Evolutionary conservation across 2,797 vertebrate genomes (phyloP).

Genomic region (Tapera naevia): DNA sequence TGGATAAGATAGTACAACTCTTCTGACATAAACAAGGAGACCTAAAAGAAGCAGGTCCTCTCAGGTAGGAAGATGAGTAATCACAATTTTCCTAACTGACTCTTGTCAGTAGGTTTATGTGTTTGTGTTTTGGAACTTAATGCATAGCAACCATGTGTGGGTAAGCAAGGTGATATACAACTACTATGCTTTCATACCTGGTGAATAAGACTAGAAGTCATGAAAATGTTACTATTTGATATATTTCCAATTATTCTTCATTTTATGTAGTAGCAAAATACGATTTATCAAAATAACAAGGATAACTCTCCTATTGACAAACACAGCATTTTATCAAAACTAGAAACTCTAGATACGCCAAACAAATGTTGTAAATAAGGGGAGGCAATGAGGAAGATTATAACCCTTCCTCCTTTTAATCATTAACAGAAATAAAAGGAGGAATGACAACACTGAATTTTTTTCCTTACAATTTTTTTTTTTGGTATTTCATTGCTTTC

Average conservation of each 20-base stretch:
- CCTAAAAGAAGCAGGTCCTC: background rate
- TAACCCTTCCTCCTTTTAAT: background rate
- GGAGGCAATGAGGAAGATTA: background rate
- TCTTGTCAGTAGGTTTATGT: background rate
- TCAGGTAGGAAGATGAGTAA: background rate
- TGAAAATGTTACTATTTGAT: background rate
- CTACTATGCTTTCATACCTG: background rate
- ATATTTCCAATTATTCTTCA: background rate
- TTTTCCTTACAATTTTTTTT: background rate
- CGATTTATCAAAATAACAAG: background rate
- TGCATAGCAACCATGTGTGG: conserved; percentile 16
- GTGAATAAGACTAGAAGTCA: background rate
- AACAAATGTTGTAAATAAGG: background rate
- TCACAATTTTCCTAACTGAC: background rate
- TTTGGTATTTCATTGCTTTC: background rate
- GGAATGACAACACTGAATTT: background rate
- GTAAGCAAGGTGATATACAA: background rate
- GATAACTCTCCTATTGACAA: background rate
- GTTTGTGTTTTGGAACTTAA: conserved; percentile 5
- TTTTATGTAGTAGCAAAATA: background rate
- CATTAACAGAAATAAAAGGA: background rate
- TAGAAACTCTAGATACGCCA: background rate
- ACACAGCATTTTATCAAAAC: background rate
- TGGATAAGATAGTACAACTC: background rate
- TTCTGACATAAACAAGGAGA: background rate